Evolutionary conservation across 2,797 vertebrate genomes (phyloP).

Genomic region (Propithecus deckenii): DNA sequence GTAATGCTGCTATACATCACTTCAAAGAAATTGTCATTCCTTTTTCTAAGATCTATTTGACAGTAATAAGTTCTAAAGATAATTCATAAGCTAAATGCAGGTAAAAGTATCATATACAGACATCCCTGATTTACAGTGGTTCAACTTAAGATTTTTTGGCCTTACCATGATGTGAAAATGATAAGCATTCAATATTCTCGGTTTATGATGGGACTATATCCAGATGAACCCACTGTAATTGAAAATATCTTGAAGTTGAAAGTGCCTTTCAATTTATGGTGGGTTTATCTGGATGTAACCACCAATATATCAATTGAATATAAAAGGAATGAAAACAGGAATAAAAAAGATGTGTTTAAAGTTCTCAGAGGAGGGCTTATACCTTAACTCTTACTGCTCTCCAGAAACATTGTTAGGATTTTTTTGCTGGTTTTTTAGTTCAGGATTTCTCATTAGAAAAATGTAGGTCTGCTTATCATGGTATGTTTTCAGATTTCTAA

Average conservation of each 20-base stretch:
- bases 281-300: background rate
- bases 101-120: background rate
- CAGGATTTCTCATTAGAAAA: background rate
- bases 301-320: background rate
- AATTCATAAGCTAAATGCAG: background rate
- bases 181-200: background rate
- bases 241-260: background rate
- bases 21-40: background rate
- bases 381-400: background rate
- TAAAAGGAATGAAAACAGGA: background rate
- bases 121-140: background rate
- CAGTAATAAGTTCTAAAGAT: background rate
- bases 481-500: background rate
- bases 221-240: background rate
- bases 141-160: background rate
- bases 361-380: background rate
- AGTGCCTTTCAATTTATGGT: background rate
- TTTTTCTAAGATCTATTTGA: background rate
- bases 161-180: background rate
- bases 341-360: background rate
- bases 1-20: background rate
- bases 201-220: background rate
- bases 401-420: background rate
- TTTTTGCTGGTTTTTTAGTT: background rate
- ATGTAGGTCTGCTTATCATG: background rate